These are phyloP conservation scores for Nanorana parkeri DNA, from an alignment of 2,113 vertebrate species.

Conservation along the genomic window DNA sequence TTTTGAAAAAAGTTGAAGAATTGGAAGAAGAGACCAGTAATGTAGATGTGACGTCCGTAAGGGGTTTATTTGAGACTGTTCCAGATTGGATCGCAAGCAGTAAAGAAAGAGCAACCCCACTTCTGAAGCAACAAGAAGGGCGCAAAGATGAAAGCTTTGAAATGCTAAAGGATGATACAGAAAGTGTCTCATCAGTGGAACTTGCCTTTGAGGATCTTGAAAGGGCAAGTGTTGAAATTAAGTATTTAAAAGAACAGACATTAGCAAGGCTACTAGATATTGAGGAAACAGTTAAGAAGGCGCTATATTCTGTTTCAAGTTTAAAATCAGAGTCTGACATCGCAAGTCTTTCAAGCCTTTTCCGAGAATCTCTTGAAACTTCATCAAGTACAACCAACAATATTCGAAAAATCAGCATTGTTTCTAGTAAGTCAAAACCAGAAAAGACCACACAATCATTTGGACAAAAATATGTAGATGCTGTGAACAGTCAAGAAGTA, in stretches of 20 bases:
- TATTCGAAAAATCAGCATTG: slow-evolving; percentile 78
- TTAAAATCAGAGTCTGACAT: slow-evolving; percentile 89
- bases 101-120: slow-evolving; percentile 53
- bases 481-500: slow-evolving; percentile 46
- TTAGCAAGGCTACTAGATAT: slow-evolving; percentile 88
- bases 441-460: slow-evolving; percentile 47
- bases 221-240: slow-evolving; percentile 87
- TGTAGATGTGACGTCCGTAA: slow-evolving; percentile 79
- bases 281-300: slow-evolving; percentile 89
- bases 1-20: slow-evolving; percentile 82
- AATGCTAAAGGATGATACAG: slow-evolving; percentile 62
- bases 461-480: slow-evolving; percentile 37
- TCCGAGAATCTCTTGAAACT: slow-evolving; percentile 82
- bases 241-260: slow-evolving; percentile 89
- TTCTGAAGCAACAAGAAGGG: slow-evolving; percentile 42
- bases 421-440: slow-evolving; percentile 71
- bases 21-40: slow-evolving; percentile 83
- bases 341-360: slow-evolving; percentile 78
- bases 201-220: slow-evolving; percentile 88
- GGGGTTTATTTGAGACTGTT: slow-evolving; percentile 82
- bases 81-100: slow-evolving; percentile 77
- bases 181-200: slow-evolving; percentile 76
- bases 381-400: slow-evolving; percentile 70
- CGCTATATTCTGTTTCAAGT: slow-evolving; percentile 87
- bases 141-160: slow-evolving; percentile 60